Conservation (phyloP, 2,113 vertebrate species). For the Petaurus breviceps region DNA sequence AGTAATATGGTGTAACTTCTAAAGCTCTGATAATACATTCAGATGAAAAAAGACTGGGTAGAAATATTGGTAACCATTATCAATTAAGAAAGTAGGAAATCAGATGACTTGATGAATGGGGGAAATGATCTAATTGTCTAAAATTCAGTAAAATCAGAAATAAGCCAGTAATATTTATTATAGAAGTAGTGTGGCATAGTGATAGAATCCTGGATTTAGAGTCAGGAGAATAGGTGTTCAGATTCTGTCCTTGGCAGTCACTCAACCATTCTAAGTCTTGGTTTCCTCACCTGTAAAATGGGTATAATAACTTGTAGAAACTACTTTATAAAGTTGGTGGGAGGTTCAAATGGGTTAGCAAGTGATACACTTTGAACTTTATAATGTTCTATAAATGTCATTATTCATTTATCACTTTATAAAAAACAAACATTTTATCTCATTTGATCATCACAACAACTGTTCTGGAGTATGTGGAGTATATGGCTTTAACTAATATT, state of each 20-base stretch:
- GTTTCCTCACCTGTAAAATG: not conserved
- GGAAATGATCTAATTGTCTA: not conserved
- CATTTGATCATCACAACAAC: not conserved
- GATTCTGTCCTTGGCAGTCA: not conserved
- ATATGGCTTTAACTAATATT: not conserved
- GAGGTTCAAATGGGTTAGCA: not conserved
- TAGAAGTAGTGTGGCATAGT: not conserved
- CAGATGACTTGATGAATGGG: constrained; percentile 1
- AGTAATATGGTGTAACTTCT: constrained; percentile 25
- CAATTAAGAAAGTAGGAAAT: not conserved
- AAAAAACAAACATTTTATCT: not conserved
- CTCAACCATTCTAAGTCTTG: not conserved
- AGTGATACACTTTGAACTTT: not conserved
- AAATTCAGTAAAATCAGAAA: not conserved
- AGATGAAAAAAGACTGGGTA: not conserved
- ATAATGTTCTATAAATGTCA: not conserved
- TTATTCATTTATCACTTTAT: not conserved
- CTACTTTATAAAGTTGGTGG: not conserved
- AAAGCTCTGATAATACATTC: constrained; percentile 19
- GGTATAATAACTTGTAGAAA: not conserved
- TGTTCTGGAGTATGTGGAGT: not conserved
- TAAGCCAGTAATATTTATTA: not conserved
- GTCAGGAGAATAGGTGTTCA: not conserved
- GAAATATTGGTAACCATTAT: constrained; percentile 26
- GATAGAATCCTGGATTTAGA: not conserved